Conservation (phyloP, 1,140 invertebrate genomes). For the Sycophaga agraensis region DNA sequence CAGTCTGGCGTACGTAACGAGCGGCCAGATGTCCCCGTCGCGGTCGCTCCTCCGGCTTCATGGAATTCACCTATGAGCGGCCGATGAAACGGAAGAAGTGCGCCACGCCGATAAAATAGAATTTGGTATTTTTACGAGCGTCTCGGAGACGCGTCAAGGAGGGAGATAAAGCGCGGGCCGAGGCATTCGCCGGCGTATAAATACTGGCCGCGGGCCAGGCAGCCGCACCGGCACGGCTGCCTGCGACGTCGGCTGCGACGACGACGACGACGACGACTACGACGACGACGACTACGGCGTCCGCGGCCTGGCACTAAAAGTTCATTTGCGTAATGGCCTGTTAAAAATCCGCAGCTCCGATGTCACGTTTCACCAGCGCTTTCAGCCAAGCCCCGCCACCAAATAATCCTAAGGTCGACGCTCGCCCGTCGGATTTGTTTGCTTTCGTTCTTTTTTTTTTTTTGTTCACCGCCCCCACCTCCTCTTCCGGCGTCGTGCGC, state of each 20-base stretch:
- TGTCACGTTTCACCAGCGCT: neutral
- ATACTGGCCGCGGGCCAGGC: constrained; percentile 40
- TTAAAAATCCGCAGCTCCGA: constrained; percentile 36
- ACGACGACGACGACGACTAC: too few species aligned
- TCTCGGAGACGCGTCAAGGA: too few species aligned
- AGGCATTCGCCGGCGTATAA: constrained; percentile 40
- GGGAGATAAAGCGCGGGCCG: too few species aligned
- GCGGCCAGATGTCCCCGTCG: too few species aligned
- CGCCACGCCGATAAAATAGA: neutral
- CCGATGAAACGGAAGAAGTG: neutral
- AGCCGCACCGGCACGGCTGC: too few species aligned
- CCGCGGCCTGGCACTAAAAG: constrained; percentile 40
- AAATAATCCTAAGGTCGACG: constrained; percentile 21
- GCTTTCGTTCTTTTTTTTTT: constrained; percentile 9
- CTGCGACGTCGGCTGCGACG: too few species aligned
- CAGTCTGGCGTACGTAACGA: too few species aligned
- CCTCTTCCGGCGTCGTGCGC: too few species aligned
- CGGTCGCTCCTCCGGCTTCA: too few species aligned
- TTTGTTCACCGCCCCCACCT: too few species aligned
- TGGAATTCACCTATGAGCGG: too few species aligned
- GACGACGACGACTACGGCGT: constrained; percentile 17
- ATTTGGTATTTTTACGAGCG: constrained; percentile 5
- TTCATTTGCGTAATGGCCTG: constrained; percentile 48
- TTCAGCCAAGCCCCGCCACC: too few species aligned
- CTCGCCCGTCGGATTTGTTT: constrained; percentile 6